Evolutionary conservation across 2,888 invertebrate genomes (phyloP).

Genomic region (Phalera bucephala): DNA sequence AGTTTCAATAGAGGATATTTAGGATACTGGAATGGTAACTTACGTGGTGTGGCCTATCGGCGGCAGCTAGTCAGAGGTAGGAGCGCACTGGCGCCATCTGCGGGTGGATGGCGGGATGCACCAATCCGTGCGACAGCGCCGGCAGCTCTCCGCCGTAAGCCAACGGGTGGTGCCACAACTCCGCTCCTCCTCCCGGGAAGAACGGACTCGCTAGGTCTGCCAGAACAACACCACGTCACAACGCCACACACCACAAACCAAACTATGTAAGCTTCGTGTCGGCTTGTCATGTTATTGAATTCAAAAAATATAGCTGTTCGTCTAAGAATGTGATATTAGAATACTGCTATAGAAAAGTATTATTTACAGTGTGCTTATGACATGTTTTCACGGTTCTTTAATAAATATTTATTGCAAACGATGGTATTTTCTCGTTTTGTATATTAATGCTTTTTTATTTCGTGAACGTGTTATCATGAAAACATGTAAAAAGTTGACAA

Average conservation of each 20-base stretch:
- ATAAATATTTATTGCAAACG: neutral
- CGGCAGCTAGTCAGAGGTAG: conserved; percentile 98
- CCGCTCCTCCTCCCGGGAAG: conserved; percentile 94
- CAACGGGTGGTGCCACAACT: conserved; percentile 96
- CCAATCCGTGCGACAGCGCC: conserved; percentile 93
- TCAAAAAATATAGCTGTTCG: conserved; percentile 13
- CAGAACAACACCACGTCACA: conserved; percentile 31
- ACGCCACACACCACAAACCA: conserved; percentile 13
- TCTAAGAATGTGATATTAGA: conserved; percentile 39
- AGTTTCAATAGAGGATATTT: too few species aligned
- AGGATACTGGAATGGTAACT: too few species aligned
- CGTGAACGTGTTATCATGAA: conserved; percentile 56
- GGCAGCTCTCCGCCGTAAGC: conserved; percentile 92
- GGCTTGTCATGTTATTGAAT: conserved; percentile 23
- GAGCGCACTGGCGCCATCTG: conserved; percentile 97
- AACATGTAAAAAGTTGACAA: conserved; percentile 65
- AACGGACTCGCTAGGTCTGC: conserved; percentile 97
- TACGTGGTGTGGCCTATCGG: conserved; percentile 89
- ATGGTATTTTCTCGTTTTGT: neutral
- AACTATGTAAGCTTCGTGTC: conserved; percentile 16
- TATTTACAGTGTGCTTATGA: conserved; percentile 69
- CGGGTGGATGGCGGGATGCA: conserved; percentile 98
- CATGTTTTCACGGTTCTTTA: conserved; percentile 61
- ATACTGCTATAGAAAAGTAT: conserved; percentile 46
- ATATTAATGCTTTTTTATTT: conserved; percentile 12